Evolutionary conservation across 1,140 invertebrate species (phyloP).

Genomic region (Anoplolepis gracilipes): DNA sequence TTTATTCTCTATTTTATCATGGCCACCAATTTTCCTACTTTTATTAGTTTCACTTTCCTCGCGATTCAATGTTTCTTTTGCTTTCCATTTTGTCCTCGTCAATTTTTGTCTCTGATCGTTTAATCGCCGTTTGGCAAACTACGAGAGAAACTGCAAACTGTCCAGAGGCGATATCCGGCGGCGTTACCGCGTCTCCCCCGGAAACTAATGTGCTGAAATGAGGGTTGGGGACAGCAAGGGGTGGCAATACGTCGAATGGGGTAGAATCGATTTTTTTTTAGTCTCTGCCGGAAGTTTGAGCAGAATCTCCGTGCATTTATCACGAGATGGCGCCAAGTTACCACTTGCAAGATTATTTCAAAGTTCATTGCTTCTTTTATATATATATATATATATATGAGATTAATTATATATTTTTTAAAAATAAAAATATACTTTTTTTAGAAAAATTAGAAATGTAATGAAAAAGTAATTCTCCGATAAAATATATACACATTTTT

Average conservation of each 20-base stretch:
- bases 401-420: background rate
- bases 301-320: slow-evolving; percentile 59
- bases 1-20: slow-evolving; percentile 1
- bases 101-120: slow-evolving; percentile 55
- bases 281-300: slow-evolving; percentile 64
- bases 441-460: background rate
- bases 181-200: slow-evolving; percentile 72
- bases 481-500: background rate
- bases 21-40: background rate
- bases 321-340: slow-evolving; percentile 77
- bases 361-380: background rate
- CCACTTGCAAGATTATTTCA: slow-evolving; percentile 45
- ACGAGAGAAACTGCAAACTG: slow-evolving; percentile 68
- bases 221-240: slow-evolving; percentile 63
- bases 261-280: slow-evolving; percentile 79
- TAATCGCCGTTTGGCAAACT: slow-evolving; percentile 66
- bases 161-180: slow-evolving; percentile 79
- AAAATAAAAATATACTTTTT: background rate
- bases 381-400: background rate
- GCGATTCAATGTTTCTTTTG: background rate
- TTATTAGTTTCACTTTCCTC: slow-evolving; percentile 43
- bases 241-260: slow-evolving; percentile 70
- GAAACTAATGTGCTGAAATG: slow-evolving; percentile 61
- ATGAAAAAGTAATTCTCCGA: background rate
- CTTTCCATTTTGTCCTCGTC: background rate